phyloP scores from a whole-genome alignment of 2,113 vertebrate genomes.

The Alaudala cheleensis region DNA sequence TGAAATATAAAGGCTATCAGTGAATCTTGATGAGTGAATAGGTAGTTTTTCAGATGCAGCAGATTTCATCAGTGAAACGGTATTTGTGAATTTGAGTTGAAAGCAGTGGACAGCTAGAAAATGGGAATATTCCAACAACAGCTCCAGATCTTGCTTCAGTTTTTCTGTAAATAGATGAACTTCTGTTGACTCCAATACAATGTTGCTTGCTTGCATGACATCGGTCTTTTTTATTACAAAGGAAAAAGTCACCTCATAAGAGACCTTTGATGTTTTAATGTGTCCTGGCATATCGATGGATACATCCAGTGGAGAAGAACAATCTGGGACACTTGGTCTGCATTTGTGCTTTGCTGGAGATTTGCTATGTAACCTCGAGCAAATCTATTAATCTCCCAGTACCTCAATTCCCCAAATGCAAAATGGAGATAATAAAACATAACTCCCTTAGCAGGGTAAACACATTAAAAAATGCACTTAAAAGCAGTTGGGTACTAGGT shows the following conservation, averaged over 20 bases:
- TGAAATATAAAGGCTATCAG: background rate
- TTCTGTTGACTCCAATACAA: constrained; percentile 12
- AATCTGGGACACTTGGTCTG: constrained; percentile 45
- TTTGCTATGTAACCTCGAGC: constrained; percentile 62
- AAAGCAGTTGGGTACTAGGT: constrained; percentile 65
- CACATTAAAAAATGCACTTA: constrained; percentile 67
- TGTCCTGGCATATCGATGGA: constrained; percentile 43
- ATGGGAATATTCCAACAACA: background rate
- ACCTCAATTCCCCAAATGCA: constrained; percentile 67
- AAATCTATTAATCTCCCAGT: constrained; percentile 68
- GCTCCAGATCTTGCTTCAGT: background rate
- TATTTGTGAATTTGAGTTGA: background rate
- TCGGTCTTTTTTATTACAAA: background rate
- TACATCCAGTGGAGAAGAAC: constrained; percentile 37
- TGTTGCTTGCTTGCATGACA: background rate
- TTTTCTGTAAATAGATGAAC: background rate
- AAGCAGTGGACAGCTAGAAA: background rate
- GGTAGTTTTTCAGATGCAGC: background rate
- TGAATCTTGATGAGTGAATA: background rate
- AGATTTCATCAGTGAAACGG: background rate
- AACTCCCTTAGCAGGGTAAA: constrained; percentile 66
- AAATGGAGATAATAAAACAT: constrained; percentile 68
- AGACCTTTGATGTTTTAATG: constrained; percentile 55
- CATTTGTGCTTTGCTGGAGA: constrained; percentile 55
- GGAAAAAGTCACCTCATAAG: background rate